A percentile compares a stretch with the other conserved stretches of the same genome.
Evolutionary conservation across 2,888 invertebrate genomes (phyloP).

Genomic region (Tromatobia lineatoria): DNA sequence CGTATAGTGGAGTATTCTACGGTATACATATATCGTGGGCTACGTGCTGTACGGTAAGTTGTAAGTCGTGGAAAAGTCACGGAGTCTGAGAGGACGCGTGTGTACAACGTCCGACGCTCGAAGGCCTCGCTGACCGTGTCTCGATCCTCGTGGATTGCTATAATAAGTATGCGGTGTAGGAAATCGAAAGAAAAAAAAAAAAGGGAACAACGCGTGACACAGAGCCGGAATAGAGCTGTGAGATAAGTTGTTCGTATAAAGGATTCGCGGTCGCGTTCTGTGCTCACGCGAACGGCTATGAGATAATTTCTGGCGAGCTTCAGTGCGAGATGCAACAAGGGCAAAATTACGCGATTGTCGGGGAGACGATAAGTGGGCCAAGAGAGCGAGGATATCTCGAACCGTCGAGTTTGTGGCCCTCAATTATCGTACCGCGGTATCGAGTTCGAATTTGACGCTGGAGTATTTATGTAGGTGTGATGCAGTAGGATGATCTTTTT

Average conservation of each 20-base stretch:
- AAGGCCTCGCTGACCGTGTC: slow-evolving; percentile 59
- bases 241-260: slow-evolving; percentile 15
- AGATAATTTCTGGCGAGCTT: slow-evolving; percentile 43
- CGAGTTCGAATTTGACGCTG: slow-evolving; percentile 10
- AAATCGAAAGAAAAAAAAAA: slow-evolving; percentile 35
- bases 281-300: neutral
- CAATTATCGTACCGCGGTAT: slow-evolving; percentile 48
- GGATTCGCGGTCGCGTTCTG: slow-evolving; percentile 1
- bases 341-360: slow-evolving; percentile 67
- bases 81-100: slow-evolving; percentile 13
- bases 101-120: slow-evolving; percentile 29
- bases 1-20: slow-evolving; percentile 8
- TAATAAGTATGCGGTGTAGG: slow-evolving; percentile 24
- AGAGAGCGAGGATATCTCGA: slow-evolving; percentile 70
- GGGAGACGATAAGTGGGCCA: slow-evolving; percentile 72
- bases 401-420: slow-evolving; percentile 43
- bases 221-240: slow-evolving; percentile 30
- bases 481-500: neutral
- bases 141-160: slow-evolving; percentile 21
- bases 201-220: slow-evolving; percentile 46
- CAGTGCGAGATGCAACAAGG: slow-evolving; percentile 55
- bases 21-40: slow-evolving; percentile 59
- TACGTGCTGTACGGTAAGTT: slow-evolving; percentile 51
- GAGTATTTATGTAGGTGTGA: neutral
- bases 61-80: slow-evolving; percentile 48